A percentile compares a stretch with the other conserved stretches of the same genome.
These are phyloP conservation scores for Syndactyla subalaris DNA, from an alignment of 2,797 vertebrate genomes.

Conservation along the genomic window DNA sequence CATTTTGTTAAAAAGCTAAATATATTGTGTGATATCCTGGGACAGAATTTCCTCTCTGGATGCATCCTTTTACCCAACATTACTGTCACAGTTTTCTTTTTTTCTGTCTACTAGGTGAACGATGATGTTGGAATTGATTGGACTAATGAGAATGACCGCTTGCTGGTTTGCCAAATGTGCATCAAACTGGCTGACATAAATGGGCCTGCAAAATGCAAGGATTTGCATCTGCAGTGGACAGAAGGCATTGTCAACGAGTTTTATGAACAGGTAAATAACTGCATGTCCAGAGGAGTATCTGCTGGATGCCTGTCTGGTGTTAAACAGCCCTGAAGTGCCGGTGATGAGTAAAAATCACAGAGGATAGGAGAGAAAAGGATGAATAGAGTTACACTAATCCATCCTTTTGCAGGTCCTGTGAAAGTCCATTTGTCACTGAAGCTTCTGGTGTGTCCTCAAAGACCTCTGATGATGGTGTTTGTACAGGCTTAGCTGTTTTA, in stretches of 20 bases:
- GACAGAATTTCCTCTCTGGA: background rate
- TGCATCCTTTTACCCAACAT: background rate
- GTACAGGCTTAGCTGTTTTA: background rate
- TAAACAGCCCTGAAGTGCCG: background rate
- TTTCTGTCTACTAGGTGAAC: slow-evolving; percentile 82
- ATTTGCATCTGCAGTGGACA: slow-evolving; percentile 96
- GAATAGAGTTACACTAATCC: background rate
- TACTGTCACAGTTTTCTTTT: background rate
- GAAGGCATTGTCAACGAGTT: slow-evolving; percentile 98
- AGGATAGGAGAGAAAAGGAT: background rate
- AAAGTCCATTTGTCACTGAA: background rate
- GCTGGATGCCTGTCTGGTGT: background rate
- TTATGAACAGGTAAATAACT: slow-evolving; percentile 90
- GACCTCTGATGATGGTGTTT: background rate
- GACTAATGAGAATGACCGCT: slow-evolving; percentile 95
- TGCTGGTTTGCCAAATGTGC: slow-evolving; percentile 98
- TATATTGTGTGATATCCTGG: background rate
- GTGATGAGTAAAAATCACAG: background rate
- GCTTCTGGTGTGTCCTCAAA: background rate
- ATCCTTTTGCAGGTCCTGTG: background rate
- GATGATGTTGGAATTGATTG: slow-evolving; percentile 98
- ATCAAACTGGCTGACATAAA: slow-evolving; percentile 99
- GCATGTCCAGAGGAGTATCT: background rate
- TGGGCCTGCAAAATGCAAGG: slow-evolving; percentile 93
- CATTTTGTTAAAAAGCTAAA: background rate